Evolutionary conservation across 2,113 vertebrate species (phyloP).

Genomic region (Paramormyrops kingsleyae): DNA sequence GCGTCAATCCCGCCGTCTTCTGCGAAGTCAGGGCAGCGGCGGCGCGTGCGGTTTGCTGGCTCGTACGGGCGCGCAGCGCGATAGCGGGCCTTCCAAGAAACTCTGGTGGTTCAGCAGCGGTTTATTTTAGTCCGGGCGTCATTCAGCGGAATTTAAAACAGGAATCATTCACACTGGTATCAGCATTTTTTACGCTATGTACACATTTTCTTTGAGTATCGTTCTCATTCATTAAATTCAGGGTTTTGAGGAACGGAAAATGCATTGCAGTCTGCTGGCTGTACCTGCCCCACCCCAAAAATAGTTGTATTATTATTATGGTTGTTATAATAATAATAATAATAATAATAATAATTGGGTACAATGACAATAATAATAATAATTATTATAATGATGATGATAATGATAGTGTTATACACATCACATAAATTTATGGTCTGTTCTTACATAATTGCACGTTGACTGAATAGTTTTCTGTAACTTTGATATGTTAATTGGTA

Average conservation of each 20-base stretch:
- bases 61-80: not conserved
- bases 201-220: not conserved
- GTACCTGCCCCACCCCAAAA: not conserved
- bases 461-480: not conserved
- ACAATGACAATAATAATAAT: too few relatives aligned
- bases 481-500: not conserved
- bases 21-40: not conserved
- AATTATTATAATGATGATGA: not conserved
- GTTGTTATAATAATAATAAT: not conserved
- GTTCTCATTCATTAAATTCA: not conserved
- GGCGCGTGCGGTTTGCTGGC: constrained; percentile 11
- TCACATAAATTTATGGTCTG: not conserved
- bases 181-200: not conserved
- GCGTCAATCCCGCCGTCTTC: constrained; percentile 7
- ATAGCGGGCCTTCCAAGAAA: constrained; percentile 36
- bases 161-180: not conserved
- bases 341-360: not conserved
- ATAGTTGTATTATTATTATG: not conserved
- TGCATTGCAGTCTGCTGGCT: not conserved
- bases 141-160: not conserved
- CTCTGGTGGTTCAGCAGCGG: not conserved
- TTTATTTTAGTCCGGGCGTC: constrained; percentile 12
- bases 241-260: not conserved
- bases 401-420: not conserved
- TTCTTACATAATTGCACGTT: not conserved